These are phyloP conservation scores for Pyxicephalus adspersus DNA, from an alignment of 2,113 vertebrate species.

Conservation along the genomic window DNA sequence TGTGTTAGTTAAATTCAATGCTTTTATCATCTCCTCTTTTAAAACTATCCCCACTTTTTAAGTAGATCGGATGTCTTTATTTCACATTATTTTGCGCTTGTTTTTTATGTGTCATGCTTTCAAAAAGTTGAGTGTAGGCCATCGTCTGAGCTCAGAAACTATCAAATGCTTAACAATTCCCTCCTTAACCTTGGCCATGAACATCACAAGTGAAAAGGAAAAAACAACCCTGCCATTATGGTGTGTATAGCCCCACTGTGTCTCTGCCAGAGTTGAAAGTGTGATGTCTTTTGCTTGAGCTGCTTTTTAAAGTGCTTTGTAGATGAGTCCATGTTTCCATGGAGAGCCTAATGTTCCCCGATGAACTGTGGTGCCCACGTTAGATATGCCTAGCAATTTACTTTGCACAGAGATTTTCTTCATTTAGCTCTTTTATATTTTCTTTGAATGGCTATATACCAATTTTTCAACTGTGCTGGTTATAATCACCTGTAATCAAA, in stretches of 20 bases:
- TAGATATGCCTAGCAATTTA: neutral
- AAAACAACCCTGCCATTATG: constrained; percentile 19
- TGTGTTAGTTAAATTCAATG: no score
- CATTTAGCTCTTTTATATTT: no score
- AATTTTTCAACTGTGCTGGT: no score
- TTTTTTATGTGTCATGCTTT: no score
- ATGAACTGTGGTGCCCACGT: neutral
- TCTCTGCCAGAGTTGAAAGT: constrained; percentile 39
- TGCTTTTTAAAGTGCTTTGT: constrained; percentile 19
- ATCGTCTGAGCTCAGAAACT: neutral
- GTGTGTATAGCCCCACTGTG: constrained; percentile 9
- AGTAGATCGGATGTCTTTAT: no score
- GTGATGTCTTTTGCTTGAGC: constrained; percentile 35
- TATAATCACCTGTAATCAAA: no score
- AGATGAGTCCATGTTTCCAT: constrained; percentile 23
- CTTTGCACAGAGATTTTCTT: neutral
- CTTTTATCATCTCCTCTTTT: no score
- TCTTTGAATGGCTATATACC: no score
- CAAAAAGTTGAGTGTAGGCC: neutral
- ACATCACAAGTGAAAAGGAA: constrained; percentile 6
- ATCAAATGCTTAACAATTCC: neutral
- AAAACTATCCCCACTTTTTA: no score
- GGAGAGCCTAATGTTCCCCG: constrained; percentile 23
- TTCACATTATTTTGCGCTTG: no score
- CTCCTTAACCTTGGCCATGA: constrained; percentile 9